Evolutionary conservation across 1,140 invertebrate genomes (phyloP).

Genomic region (Dreissena polymorpha): DNA sequence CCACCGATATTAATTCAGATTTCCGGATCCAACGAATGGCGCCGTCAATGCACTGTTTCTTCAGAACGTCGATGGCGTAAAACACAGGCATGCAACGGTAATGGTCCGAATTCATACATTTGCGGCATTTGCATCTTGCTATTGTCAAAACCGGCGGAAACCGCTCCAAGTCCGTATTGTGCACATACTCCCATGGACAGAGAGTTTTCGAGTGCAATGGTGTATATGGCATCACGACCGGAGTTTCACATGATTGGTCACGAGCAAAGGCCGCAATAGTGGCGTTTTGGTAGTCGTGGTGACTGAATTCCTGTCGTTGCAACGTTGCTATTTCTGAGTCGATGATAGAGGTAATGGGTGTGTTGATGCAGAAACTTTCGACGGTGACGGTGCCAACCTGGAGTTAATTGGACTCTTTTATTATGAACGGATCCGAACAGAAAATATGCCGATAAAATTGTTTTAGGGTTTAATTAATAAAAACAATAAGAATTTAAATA

Average conservation of each 20-base stretch:
- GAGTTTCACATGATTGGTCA: constrained; percentile 12
- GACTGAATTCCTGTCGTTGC: constrained; percentile 8
- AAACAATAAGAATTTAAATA: no score
- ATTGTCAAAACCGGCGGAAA: constrained; percentile 38
- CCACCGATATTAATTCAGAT: constrained; percentile 38
- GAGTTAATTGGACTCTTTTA: background rate
- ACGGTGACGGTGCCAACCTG: background rate
- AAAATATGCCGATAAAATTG: no score
- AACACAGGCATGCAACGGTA: constrained; percentile 44
- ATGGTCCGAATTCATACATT: constrained; percentile 35
- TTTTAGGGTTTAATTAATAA: no score
- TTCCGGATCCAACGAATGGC: constrained; percentile 24
- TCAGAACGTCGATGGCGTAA: constrained; percentile 41
- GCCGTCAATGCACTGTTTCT: constrained; percentile 30
- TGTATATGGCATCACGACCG: background rate
- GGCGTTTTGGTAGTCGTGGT: constrained; percentile 25
- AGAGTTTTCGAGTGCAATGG: constrained; percentile 34
- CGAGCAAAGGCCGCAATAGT: constrained; percentile 27
- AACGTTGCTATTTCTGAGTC: constrained; percentile 32
- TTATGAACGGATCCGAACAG: no score
- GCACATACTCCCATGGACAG: constrained; percentile 49
- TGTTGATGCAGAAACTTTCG: constrained; percentile 14
- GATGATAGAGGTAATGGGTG: constrained; percentile 25
- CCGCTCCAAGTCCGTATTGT: constrained; percentile 27
- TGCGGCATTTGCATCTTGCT: constrained; percentile 41